Conservation (phyloP, 1,140 invertebrate species). For the Proctacanthus coquilletti region DNA sequence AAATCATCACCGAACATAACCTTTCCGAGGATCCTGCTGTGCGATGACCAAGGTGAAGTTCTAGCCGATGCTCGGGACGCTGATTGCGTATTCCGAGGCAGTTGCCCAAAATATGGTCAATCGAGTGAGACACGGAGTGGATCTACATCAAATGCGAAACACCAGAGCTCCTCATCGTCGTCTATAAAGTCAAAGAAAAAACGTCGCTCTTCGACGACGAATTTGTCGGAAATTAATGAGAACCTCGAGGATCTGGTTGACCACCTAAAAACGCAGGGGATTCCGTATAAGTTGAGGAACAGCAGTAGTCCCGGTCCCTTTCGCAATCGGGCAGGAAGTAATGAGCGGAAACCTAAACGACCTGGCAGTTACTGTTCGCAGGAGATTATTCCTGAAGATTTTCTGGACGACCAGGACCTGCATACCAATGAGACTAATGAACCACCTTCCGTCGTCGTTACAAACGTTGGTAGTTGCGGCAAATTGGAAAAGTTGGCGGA, state of each 20-base stretch:
- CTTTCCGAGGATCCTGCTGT: constrained; percentile 33
- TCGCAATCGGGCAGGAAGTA: no score
- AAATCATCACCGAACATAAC: constrained; percentile 34
- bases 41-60: constrained; percentile 31
- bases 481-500: background rate
- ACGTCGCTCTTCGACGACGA: background rate
- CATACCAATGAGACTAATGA: no score
- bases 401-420: no score
- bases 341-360: no score
- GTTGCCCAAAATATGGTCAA: no score
- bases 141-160: no score
- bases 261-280: background rate
- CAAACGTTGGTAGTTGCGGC: background rate
- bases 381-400: no score
- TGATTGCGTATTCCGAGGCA: constrained; percentile 7
- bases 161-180: no score
- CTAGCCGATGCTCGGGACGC: constrained; percentile 26
- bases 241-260: background rate
- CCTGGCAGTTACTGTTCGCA: no score
- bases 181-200: no score
- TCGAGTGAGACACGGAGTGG: background rate
- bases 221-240: background rate
- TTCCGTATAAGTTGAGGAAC: background rate
- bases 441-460: no score
- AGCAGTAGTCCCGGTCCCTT: no score